Evolutionary conservation across 2,113 vertebrate genomes (phyloP), one percentile per base, ranked within the genome.

Genomic region (Dicerorhinus sumatrensis): DNA sequence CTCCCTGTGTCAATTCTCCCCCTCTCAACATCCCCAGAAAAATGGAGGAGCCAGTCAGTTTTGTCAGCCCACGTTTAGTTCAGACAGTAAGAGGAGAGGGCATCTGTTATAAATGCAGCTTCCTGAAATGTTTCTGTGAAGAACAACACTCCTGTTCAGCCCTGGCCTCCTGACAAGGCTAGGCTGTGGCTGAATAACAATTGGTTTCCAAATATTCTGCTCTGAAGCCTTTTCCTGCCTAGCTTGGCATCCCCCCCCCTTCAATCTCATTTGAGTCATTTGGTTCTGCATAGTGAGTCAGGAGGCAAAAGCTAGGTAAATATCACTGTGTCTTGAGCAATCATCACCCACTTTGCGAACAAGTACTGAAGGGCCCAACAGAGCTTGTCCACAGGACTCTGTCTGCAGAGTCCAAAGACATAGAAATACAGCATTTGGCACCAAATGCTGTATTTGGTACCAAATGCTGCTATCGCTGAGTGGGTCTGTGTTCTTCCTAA

Each of bases 291-390:
- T 17, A 77, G 69, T 42, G 79, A 93, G 36, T 90, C 73, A 81
- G 80, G n/a, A 95, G 72, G 73, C 80, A 96, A 89, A 95, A 83
- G 58, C 89, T 65, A 95, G 51, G 69, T 92, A 96, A 97, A 97
- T 89, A 97, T 94, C 97, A 96, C 62, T 6, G 14, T 39, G 62
- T 70, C 83, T 76, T 95, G 54, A 93, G 70, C 48, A 54, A 97
- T 85, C 94, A 79, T 67, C 72, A 70, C 46, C 25, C 25, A 51
- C 60, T 96, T 94, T 79, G 79, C 75, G 81, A 87, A 88, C 70
- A 86, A 94, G 67, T 58, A 48, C 89, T 79, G 20, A 92, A 84
- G 87, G 36, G 48, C 65, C 96, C 36, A 4, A 27, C 0, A 3
- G 58, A 93, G 42, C 46, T 80, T n/a, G 65, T 69, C 81, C 84